Base-by-base conservation (phyloP, 2,113 vertebrate genomes). In the Brachypteracias leptosomus region DNA sequence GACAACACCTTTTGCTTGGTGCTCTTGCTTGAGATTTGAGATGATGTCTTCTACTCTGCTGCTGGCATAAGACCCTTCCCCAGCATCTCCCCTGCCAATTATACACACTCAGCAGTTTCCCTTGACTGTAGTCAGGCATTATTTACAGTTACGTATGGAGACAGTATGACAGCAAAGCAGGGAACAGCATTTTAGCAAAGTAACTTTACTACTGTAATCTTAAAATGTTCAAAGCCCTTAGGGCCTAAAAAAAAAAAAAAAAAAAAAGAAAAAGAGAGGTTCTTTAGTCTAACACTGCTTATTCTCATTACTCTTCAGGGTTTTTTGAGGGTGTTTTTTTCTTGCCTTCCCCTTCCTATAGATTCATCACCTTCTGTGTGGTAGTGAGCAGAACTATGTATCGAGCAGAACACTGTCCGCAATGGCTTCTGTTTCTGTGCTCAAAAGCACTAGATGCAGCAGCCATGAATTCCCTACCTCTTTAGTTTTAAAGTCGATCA, bases 31-130 rank as follows among this genome's bases (percentile, higher is more conserved):
- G 83, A 12, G 40, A 31, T 58, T 11, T 20, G 49, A 67, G 52
- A 67, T 63, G 24, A 29, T 52, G 29, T 79, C 22, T 82, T 75
- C 44, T 83, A 15, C 44, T 70, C 29, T 58, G 36, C 40, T 84
- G 61, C 59, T 89, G 36, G 51, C 22, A 2, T 33, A 73, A 81
- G 19, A 35, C 35, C 35, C 13, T 62, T 90, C 36, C 28, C 25
- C 73, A n/a, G 54, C 4, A 4, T 57, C 54, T 82, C 31, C 26
- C 5, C 68, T 58, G 62, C 31, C 66, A 49, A 24, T 21, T 13
- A 36, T n/a, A 52, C 42, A 57, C 14, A 3, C 46, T 61, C 2
- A 0, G 0, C 25, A 26, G 51, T 57, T 90, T 51, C 58, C 28
- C 36, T 28, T 5, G 22, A 59, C 72, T 70, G 22, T 25, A 51